phyloP scores from a whole-genome alignment of 1,140 invertebrate genomes.

The Bacillus rossius region DNA sequence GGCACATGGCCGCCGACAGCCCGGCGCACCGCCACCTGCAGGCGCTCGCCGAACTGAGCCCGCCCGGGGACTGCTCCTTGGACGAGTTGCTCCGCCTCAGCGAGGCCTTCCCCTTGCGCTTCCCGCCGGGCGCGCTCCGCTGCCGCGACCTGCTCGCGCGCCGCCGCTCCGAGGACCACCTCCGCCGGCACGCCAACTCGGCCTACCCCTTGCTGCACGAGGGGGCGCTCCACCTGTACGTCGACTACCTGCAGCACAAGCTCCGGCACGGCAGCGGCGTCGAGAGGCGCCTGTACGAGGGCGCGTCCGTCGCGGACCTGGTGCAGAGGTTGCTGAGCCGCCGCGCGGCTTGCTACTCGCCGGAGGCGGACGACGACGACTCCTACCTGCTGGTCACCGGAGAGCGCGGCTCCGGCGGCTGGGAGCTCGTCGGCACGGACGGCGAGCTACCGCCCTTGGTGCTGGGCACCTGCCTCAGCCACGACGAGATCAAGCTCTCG shows the following conservation, averaged over 20 bases:
- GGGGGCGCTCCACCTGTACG: constrained; percentile 39
- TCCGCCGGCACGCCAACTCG: constrained; percentile 43
- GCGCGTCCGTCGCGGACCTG: constrained; percentile 48
- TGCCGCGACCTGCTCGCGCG: constrained; percentile 33
- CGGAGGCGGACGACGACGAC: constrained; percentile 43
- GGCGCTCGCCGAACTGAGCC: too few relatives aligned
- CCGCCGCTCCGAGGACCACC: constrained; percentile 27
- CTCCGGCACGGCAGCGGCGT: constrained; percentile 44
- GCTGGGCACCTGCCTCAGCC: constrained; percentile 40
- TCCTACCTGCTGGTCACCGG: constrained; percentile 46
- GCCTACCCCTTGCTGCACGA: constrained; percentile 46
- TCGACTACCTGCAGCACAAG: constrained; percentile 39
- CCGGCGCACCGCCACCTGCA: too few relatives aligned
- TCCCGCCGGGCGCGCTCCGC: constrained; percentile 38
- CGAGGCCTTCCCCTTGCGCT: constrained; percentile 39
- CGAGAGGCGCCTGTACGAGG: constrained; percentile 48
- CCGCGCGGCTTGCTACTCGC: constrained; percentile 48
- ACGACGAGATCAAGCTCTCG: constrained; percentile 56
- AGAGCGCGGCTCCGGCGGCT: constrained; percentile 43
- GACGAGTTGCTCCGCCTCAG: constrained; percentile 40
- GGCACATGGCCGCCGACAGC: too few relatives aligned
- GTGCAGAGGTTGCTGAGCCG: constrained; percentile 51
- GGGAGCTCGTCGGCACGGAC: constrained; percentile 46
- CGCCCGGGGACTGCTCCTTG: constrained; percentile 19
- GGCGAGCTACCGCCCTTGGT: constrained; percentile 41